phyloP scores from a whole-genome alignment of 2,797 vertebrate genomes.

The Glyptemys insculpta region DNA sequence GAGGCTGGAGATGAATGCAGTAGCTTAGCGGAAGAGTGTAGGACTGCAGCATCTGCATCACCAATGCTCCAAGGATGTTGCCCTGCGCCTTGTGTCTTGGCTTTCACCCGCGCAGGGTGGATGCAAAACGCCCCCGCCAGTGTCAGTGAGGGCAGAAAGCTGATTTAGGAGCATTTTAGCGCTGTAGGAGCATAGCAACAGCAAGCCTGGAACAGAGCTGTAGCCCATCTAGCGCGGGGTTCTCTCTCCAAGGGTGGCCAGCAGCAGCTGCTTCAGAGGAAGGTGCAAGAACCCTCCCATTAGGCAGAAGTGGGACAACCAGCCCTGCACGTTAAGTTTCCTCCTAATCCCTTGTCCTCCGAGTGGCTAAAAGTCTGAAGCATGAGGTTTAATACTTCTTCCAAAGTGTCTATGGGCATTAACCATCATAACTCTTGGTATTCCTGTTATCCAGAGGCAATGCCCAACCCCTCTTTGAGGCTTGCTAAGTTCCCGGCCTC shows the following conservation, averaged over 20 bases:
- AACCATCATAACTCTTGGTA: too few species aligned
- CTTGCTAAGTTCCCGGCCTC: too few species aligned
- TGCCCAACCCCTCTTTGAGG: too few species aligned
- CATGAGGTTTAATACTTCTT: too few species aligned
- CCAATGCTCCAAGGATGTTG: neutral
- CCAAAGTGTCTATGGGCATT: too few species aligned
- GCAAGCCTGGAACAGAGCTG: too few species aligned
- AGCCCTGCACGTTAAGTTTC: neutral
- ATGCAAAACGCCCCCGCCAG: neutral
- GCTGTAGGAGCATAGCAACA: too few species aligned
- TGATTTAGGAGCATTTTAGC: neutral
- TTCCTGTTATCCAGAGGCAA: too few species aligned
- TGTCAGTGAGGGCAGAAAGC: too few species aligned
- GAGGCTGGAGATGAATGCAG: accelerated
- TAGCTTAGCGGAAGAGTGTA: neutral
- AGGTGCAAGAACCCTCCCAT: neutral
- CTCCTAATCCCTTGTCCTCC: neutral
- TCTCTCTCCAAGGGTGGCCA: too few species aligned
- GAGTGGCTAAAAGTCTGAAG: neutral
- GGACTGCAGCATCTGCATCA: neutral
- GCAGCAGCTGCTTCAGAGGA: neutral
- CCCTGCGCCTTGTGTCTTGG: neutral
- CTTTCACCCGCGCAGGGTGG: neutral
- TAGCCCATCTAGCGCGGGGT: neutral
- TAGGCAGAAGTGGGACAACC: neutral